Percentiles rank a stretch among this genome's conserved stretches.
Conservation (phyloP, 2,888 invertebrate species). For the Xiphydria camelus region DNA sequence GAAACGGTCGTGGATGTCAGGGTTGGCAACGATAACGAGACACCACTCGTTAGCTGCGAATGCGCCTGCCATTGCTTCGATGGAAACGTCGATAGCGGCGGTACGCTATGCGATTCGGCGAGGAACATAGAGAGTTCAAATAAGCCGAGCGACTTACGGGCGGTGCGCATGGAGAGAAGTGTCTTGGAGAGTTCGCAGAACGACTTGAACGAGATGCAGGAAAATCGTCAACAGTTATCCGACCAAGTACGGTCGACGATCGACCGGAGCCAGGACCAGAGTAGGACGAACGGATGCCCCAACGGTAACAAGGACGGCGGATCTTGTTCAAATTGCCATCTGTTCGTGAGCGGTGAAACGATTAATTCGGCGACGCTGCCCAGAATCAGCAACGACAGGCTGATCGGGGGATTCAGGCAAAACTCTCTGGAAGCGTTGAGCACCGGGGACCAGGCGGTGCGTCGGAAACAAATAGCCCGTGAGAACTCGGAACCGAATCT, state of each 20-base stretch:
- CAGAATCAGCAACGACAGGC: conserved; percentile 2
- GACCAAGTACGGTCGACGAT: background rate
- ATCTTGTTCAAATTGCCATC: conserved; percentile 3
- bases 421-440: conserved; percentile 5
- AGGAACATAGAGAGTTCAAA: too few relatives aligned
- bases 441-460: background rate
- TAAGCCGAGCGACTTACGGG: too few relatives aligned
- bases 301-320: conserved; percentile 7
- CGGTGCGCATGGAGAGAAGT: conserved; percentile 16
- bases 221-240: conserved; percentile 7
- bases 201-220: conserved; percentile 3
- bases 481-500: conserved; percentile 52
- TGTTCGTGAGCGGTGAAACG: background rate
- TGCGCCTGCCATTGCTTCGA: conserved; percentile 31
- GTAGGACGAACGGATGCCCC: conserved; percentile 1
- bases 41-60: conserved; percentile 21
- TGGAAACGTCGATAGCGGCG: conserved; percentile 14
- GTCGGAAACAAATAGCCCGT: conserved; percentile 19
- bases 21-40: conserved; percentile 10
- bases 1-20: conserved; percentile 17
- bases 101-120: too few relatives aligned
- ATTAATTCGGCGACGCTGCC: background rate
- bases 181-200: conserved; percentile 7
- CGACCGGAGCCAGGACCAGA: conserved; percentile 2
- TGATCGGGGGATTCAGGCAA: background rate